Evolutionary conservation across 2,888 invertebrate genomes (phyloP).

Genomic region (Aphidoletes aphidimyza): DNA sequence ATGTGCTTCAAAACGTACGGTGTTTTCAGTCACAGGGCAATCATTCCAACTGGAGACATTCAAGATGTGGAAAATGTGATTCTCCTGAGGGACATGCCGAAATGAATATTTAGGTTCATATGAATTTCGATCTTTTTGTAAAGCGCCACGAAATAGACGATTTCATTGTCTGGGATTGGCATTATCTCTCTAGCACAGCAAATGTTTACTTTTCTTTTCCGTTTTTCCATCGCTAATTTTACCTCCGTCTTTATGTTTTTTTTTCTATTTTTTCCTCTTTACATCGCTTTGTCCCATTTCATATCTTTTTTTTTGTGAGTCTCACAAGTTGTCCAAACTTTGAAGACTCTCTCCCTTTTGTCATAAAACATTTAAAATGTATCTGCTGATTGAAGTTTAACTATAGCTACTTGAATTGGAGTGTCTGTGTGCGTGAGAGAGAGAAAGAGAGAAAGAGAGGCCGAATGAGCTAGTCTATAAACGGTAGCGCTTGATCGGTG

Average conservation of each 20-base stretch:
- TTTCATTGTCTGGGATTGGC: neutral
- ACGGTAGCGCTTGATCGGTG: too few species aligned
- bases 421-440: too few species aligned
- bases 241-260: neutral
- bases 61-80: neutral
- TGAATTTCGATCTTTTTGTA: neutral
- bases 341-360: neutral
- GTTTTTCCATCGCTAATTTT: neutral
- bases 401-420: neutral
- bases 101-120: slow-evolving; percentile 1
- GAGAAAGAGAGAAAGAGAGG: too few species aligned
- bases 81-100: neutral
- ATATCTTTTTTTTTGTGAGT: neutral
- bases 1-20: too few species aligned
- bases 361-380: slow-evolving; percentile 44
- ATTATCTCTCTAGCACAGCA: slow-evolving; percentile 17
- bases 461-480: neutral
- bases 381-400: slow-evolving; percentile 27
- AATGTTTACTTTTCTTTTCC: neutral
- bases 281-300: neutral
- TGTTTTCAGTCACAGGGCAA: too few species aligned
- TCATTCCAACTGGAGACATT: neutral
- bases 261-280: neutral
- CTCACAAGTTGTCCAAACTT: neutral
- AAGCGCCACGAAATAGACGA: neutral